Evolutionary conservation across 2,797 vertebrate genomes (phyloP).

Genomic region (Tarsius wallacei): DNA sequence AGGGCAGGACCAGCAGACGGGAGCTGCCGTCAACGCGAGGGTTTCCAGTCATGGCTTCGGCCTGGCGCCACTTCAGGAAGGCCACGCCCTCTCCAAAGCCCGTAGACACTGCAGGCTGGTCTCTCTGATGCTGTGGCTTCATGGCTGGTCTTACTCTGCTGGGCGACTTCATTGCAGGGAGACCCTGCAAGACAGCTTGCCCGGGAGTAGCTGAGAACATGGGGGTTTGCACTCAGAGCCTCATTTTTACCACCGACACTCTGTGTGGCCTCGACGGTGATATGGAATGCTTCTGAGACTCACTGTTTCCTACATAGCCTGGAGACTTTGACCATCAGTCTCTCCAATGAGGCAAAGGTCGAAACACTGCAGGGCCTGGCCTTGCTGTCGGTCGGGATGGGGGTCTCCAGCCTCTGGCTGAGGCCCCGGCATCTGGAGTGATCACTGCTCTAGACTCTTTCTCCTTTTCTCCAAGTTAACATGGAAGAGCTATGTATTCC

Average conservation of each 20-base stretch:
- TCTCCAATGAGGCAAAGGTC: too few relatives aligned
- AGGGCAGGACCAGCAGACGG: background rate
- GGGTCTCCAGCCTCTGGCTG: too few relatives aligned
- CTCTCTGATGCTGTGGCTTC: background rate
- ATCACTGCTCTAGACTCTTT: background rate
- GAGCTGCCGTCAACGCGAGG: background rate
- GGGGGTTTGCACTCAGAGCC: background rate
- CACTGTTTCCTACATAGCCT: background rate
- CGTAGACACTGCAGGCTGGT: background rate
- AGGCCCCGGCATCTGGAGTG: too few relatives aligned
- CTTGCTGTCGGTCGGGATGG: too few relatives aligned
- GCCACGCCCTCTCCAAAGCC: background rate
- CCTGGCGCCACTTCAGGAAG: background rate
- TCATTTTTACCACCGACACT: background rate
- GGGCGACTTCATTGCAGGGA: fast-evolving
- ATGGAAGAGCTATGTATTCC: background rate
- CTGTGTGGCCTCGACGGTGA: background rate
- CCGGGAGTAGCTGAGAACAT: background rate
- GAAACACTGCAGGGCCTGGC: too few relatives aligned
- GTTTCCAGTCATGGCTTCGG: background rate
- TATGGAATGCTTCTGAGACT: background rate
- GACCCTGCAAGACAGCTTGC: background rate
- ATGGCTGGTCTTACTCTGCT: background rate
- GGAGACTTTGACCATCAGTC: too few relatives aligned
- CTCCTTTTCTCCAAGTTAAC: background rate